Conservation (phyloP, 2,888 invertebrate species). For the Microctonus hyperodae region DNA sequence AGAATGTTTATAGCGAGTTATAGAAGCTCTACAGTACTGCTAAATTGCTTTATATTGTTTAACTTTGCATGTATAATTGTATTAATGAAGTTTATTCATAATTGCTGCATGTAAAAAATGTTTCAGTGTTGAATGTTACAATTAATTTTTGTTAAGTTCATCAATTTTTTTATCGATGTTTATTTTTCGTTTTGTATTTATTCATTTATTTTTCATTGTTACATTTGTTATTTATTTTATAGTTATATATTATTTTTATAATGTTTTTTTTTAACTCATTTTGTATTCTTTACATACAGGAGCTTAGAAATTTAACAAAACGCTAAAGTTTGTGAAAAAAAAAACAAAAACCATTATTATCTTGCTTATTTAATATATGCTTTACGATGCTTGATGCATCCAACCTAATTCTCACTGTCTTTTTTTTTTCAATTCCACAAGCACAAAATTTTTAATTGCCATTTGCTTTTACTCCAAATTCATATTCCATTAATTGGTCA, state of each 20-base stretch:
- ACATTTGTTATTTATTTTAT: not conserved
- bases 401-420: not conserved
- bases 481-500: not conserved
- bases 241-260: constrained; percentile 1
- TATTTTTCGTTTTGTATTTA: constrained; percentile 12
- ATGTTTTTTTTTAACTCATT: not conserved
- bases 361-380: not conserved
- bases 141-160: not conserved
- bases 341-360: not conserved
- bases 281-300: not conserved
- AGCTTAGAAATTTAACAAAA: not conserved
- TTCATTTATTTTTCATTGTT: not conserved
- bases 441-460: not conserved
- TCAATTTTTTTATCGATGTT: constrained; percentile 11
- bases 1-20: too few relatives aligned
- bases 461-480: not conserved
- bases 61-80: constrained; percentile 56
- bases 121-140: not conserved
- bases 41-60: constrained; percentile 55
- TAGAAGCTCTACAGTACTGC: constrained; percentile 53
- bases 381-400: not conserved
- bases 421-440: not conserved
- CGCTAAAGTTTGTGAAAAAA: not conserved
- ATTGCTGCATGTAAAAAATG: not conserved
- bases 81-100: constrained; percentile 48